Evolutionary conservation across 1,140 invertebrate genomes (phyloP).

Genomic region (Solen grandis): DNA sequence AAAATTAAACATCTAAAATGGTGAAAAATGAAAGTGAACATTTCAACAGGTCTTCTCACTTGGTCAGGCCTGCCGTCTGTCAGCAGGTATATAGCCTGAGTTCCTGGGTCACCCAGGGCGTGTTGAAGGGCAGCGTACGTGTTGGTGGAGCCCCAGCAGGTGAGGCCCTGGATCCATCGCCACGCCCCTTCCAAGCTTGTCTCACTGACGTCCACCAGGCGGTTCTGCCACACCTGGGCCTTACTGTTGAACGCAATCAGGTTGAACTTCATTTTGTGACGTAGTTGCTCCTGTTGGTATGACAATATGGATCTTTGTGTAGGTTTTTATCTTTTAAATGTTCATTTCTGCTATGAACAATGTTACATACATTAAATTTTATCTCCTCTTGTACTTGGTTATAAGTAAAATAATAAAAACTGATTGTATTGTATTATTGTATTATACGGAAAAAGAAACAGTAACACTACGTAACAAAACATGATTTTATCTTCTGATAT

Average conservation of each 20-base stretch:
- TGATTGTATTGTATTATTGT: too few relatives aligned
- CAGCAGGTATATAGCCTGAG: conserved; percentile 80
- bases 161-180: conserved; percentile 79
- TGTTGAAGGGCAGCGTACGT: conserved; percentile 77
- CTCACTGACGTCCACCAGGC: conserved; percentile 78
- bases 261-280: conserved; percentile 80
- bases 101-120: conserved; percentile 77
- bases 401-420: too few relatives aligned
- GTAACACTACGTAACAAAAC: too few relatives aligned
- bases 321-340: not conserved
- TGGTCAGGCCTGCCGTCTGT: conserved; percentile 81
- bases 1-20: too few relatives aligned
- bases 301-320: not conserved
- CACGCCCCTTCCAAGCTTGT: conserved; percentile 75
- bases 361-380: not conserved
- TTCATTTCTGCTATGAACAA: not conserved
- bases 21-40: too few relatives aligned
- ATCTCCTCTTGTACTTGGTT: too few relatives aligned
- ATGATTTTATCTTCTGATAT: too few relatives aligned
- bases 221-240: conserved; percentile 76
- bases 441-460: too few relatives aligned
- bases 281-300: conserved; percentile 81
- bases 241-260: conserved; percentile 78
- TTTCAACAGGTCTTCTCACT: too few relatives aligned
- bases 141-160: conserved; percentile 80